These are phyloP conservation scores for Luperina nickerlii DNA, from an alignment of 2,888 invertebrate genomes.

Conservation along the genomic window DNA sequence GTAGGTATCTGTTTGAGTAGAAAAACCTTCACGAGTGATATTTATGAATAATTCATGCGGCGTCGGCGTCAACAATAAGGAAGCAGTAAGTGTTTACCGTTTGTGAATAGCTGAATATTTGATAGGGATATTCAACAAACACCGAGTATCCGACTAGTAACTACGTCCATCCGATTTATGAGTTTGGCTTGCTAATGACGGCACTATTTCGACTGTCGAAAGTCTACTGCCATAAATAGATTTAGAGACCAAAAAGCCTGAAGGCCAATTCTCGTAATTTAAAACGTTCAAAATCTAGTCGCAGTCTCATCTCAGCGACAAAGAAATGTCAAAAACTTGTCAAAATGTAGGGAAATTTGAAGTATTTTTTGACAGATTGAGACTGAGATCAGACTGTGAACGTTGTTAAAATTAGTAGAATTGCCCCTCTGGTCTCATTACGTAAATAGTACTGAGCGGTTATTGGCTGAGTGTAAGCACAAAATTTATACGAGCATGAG, in stretches of 20 bases:
- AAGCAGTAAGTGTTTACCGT: slow-evolving; percentile 67
- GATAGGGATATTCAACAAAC: slow-evolving; percentile 49
- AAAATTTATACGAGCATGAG: slow-evolving; percentile 26
- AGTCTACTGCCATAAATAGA: slow-evolving; percentile 43
- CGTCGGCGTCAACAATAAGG: slow-evolving; percentile 66
- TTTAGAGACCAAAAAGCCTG: slow-evolving; percentile 40
- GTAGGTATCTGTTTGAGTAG: slow-evolving; percentile 64
- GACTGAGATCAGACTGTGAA: too few species aligned
- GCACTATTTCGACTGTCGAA: slow-evolving; percentile 44
- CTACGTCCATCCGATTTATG: slow-evolving; percentile 55
- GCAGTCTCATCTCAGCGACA: too few species aligned
- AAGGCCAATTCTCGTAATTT: too few species aligned
- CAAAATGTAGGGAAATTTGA: too few species aligned
- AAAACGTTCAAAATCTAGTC: too few species aligned
- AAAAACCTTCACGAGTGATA: slow-evolving; percentile 66
- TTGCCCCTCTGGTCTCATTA: slow-evolving; percentile 42
- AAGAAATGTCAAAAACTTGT: too few species aligned
- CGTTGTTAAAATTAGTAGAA: too few species aligned
- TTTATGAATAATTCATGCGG: slow-evolving; percentile 66
- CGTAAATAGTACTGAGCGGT: slow-evolving; percentile 37
- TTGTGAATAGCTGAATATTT: slow-evolving; percentile 61
- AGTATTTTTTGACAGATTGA: too few species aligned
- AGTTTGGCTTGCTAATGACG: slow-evolving; percentile 54
- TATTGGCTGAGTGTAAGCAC: slow-evolving; percentile 44
- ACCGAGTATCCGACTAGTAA: slow-evolving; percentile 43